Evolutionary conservation across 2,113 vertebrate genomes (phyloP).

Genomic region (Harpagus bidentatus): DNA sequence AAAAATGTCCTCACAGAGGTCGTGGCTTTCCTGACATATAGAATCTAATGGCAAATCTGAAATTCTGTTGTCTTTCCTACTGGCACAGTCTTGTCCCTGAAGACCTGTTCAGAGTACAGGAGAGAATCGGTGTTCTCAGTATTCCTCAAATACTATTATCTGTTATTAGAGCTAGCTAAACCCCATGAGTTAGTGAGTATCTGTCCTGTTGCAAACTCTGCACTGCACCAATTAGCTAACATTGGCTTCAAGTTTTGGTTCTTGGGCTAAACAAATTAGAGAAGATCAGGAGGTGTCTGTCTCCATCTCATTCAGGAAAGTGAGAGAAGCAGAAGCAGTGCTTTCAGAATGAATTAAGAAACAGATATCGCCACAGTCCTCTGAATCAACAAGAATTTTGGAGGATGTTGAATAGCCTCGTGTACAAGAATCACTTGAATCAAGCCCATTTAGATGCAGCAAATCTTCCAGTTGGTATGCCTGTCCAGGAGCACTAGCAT

Average conservation of each 20-base stretch:
- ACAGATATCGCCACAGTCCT: background rate
- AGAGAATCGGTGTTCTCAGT: background rate
- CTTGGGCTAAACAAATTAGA: background rate
- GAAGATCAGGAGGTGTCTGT: background rate
- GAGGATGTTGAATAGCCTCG: background rate
- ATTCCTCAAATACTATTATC: background rate
- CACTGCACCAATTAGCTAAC: background rate
- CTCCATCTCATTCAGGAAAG: background rate
- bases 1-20: background rate
- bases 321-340: background rate
- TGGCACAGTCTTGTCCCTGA: background rate
- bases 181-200: background rate
- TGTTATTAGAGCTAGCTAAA: background rate
- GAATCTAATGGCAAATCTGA: background rate
- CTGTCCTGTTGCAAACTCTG: background rate
- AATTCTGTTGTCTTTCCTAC: background rate
- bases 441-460: background rate
- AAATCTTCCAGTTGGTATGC: background rate
- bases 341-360: background rate
- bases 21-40: background rate
- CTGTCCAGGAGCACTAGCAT: background rate
- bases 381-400: background rate
- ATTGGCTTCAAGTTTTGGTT: background rate
- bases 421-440: background rate
- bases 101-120: background rate